Base-by-base conservation (phyloP, 2,797 vertebrate genomes). In the Eleutherodactylus coqui region DNA sequence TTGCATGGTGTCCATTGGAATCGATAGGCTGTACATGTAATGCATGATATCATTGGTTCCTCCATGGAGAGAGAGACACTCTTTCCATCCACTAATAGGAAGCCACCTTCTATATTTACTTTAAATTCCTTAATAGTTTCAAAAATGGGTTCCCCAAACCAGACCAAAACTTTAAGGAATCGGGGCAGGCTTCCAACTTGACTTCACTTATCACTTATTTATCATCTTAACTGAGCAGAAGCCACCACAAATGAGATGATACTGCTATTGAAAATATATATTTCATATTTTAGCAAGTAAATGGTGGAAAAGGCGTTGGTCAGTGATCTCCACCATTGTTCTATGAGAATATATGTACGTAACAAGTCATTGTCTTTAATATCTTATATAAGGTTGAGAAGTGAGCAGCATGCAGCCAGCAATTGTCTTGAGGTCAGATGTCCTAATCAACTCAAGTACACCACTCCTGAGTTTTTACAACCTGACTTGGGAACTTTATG, bases 401-500 rank as follows among this genome's bases (percentile, higher is more conserved):
- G 47, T 53, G 1, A 6, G 64, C 16, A 6, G 64, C 16, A 38
- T 29, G 24, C 3, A n/a, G 19, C 19, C 67, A 1, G 47, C 34
- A 55, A 72, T n/a, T n/a, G 72, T 17, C 41, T 64, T 29, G 13
- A 80, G 58, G 17, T 43, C 41, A 80, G 58, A 67, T 47, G 27
- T 41, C 34, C 13, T 8, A 36, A 9, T 70, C 4, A 9, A 5
- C 38, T 87, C 53, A 84, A 27, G 76, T 75, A 51, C 86, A 87
- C 51, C 34, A 62, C 0, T 79, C 86, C 13, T 84, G 76, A 69
- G 82, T 79, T 58, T 80, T 88, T 34, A 87, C 60, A n/a, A 85
- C 78, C 27, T 55, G 79, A 58, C 88, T 87, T 53, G 85, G 88
- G 36, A 87, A 88, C 41, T 86, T 88, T n/a, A 88, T 87, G 8